A percentile compares a stretch with the other conserved stretches of the same genome.
phyloP scores from a whole-genome alignment of 2,113 vertebrate genomes.

The Rhinopomastus cyanomelas region DNA sequence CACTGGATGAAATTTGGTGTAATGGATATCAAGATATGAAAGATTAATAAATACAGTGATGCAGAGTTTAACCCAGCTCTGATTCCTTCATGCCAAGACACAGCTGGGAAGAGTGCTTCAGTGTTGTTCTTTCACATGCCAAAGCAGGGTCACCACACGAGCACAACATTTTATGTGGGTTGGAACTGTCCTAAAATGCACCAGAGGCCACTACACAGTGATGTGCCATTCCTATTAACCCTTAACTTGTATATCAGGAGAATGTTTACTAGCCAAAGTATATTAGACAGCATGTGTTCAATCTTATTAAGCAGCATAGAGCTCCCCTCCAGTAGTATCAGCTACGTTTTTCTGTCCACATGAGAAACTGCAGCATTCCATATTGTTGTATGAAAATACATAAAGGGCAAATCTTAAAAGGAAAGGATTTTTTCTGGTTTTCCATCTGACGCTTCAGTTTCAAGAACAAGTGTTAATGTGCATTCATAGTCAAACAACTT shows the following conservation, averaged over 20 bases:
- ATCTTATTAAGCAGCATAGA: neutral
- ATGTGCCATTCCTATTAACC: neutral
- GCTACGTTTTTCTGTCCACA: neutral
- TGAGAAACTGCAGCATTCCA: neutral
- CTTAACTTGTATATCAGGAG: neutral
- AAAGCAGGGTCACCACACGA: neutral
- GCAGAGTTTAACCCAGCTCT: neutral
- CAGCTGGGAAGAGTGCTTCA: neutral
- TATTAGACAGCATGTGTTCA: neutral
- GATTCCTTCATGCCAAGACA: neutral
- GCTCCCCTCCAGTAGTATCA: neutral
- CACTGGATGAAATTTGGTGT: neutral
- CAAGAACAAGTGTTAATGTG: neutral
- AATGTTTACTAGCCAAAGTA: neutral
- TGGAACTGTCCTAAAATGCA: neutral
- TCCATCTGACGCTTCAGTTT: neutral
- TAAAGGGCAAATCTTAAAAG: neutral
- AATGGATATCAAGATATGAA: neutral
- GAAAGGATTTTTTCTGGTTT: neutral
- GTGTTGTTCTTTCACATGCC: accelerated
- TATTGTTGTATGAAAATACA: accelerated
- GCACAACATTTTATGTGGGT: neutral
- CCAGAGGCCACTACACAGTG: neutral
- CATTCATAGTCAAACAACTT: neutral
- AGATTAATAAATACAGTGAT: neutral